phyloP scores from a whole-genome alignment of 2,888 invertebrate species.

The Phyto melanocephala region DNA sequence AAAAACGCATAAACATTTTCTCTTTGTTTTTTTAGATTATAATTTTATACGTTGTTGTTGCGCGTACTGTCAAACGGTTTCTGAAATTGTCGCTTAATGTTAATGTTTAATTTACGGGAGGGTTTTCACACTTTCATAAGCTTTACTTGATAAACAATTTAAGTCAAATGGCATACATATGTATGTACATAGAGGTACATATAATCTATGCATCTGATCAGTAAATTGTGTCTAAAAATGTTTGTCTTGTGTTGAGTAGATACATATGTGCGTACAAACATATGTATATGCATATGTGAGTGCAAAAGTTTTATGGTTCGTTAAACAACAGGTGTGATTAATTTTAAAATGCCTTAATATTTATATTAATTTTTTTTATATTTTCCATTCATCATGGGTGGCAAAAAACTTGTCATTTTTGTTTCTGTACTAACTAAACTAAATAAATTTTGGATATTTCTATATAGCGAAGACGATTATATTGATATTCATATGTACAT shows the following conservation, averaged over 20 bases:
- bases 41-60: not conserved
- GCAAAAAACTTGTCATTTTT: too few relatives aligned
- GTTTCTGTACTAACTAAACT: too few relatives aligned
- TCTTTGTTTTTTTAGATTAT: not conserved
- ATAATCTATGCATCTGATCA: not conserved
- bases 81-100: constrained; percentile 6
- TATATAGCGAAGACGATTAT: too few relatives aligned
- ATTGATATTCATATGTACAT: too few relatives aligned
- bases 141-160: not conserved
- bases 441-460: too few relatives aligned
- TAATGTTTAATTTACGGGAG: constrained; percentile 10
- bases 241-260: not conserved
- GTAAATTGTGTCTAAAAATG: too few relatives aligned
- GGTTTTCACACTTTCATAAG: not conserved
- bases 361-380: too few relatives aligned
- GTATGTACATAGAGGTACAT: not conserved
- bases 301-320: constrained; percentile 30
- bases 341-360: not conserved
- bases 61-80: constrained; percentile 11
- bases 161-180: not conserved
- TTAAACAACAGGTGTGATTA: constrained; percentile 23
- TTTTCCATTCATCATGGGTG: too few relatives aligned
- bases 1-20: constrained; percentile 33
- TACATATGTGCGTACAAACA: too few relatives aligned
- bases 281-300: not conserved